Evolutionary conservation across 2,888 invertebrate species (phyloP).

Genomic region (Leptarthrus brevirostris): DNA sequence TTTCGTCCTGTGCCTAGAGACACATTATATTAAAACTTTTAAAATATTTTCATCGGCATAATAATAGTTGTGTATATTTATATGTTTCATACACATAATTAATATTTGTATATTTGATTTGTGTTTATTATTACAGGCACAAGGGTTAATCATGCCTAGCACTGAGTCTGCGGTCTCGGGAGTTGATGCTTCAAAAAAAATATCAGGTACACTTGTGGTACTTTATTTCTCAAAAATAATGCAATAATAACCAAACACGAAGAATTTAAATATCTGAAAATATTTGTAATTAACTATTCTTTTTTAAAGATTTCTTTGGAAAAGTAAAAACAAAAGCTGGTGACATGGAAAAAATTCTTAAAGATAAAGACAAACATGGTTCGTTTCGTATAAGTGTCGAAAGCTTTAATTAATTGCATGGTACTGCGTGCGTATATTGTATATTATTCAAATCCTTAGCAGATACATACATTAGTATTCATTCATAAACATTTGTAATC

Average conservation of each 20-base stretch:
- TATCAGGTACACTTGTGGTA: slow-evolving; percentile 76
- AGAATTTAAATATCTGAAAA: neutral
- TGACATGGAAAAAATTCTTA: slow-evolving; percentile 89
- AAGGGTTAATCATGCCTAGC: slow-evolving; percentile 85
- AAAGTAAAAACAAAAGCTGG: slow-evolving; percentile 97
- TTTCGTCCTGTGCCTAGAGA: too few relatives aligned
- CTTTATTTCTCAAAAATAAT: slow-evolving; percentile 34
- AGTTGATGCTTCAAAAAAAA: slow-evolving; percentile 87
- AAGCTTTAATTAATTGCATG: neutral
- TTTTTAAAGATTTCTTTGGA: slow-evolving; percentile 85
- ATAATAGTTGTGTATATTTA: too few relatives aligned
- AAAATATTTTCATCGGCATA: too few relatives aligned
- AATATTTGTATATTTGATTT: too few relatives aligned
- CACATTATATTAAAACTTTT: too few relatives aligned
- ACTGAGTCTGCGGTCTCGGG: slow-evolving; percentile 72
- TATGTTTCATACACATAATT: too few relatives aligned
- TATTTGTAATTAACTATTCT: slow-evolving; percentile 32
- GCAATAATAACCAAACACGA: neutral
- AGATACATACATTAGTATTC: too few relatives aligned
- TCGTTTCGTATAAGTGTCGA: slow-evolving; percentile 59
- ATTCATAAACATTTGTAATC: too few relatives aligned
- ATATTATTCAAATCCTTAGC: too few relatives aligned
- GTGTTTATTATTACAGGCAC: slow-evolving; percentile 73
- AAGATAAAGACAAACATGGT: slow-evolving; percentile 94
- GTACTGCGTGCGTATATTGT: too few relatives aligned